Conservation (phyloP, 2,113 vertebrate genomes). For the Rhinolophus ferrumequinum region DNA sequence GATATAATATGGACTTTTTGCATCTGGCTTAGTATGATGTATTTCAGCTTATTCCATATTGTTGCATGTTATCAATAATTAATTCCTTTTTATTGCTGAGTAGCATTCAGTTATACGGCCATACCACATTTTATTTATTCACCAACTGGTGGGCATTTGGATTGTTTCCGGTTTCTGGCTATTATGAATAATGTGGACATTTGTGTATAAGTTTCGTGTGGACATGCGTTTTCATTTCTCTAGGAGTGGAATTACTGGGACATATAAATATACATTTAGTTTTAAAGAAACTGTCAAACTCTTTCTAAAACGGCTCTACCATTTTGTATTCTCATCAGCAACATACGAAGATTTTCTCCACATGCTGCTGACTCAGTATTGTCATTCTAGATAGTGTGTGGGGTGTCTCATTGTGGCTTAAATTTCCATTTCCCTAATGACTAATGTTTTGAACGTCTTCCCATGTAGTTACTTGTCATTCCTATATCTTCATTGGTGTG, state of each 20-base stretch:
- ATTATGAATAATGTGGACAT: background rate
- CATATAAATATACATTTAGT: background rate
- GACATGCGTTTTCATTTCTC: constrained; percentile 14
- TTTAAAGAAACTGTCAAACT: constrained; percentile 24
- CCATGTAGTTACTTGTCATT: background rate
- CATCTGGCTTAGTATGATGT: background rate
- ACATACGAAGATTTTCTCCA: background rate
- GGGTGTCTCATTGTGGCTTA: background rate
- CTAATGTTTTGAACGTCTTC: constrained; percentile 1
- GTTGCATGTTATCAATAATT: background rate
- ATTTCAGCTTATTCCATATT: background rate
- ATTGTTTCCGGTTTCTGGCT: constrained; percentile 2
- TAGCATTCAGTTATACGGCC: background rate
- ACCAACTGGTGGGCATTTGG: background rate
- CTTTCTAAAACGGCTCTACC: background rate
- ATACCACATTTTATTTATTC: background rate
- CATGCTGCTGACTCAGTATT: background rate
- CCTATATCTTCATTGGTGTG: background rate
- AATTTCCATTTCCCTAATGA: background rate
- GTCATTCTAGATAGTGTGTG: background rate
- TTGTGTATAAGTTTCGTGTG: background rate
- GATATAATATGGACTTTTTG: background rate
- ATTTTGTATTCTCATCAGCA: background rate
- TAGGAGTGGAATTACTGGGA: background rate
- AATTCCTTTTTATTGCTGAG: background rate